A percentile compares a stretch with the other conserved stretches of the same genome.
Evolutionary conservation across 2,113 vertebrate genomes (phyloP).

Genomic region (Elephas maximus): DNA sequence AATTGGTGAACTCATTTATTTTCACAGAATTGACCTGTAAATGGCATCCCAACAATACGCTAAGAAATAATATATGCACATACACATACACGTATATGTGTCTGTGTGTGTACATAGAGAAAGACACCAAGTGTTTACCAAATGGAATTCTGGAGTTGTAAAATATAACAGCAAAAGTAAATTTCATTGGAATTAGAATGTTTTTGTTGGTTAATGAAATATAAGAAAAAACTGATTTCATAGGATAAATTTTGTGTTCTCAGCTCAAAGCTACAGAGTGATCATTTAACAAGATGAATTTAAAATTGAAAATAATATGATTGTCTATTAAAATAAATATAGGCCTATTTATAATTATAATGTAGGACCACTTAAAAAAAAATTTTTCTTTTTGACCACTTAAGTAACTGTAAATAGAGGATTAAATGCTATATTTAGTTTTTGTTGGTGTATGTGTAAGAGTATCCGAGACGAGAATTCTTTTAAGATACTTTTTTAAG

Average conservation of each 20-base stretch:
- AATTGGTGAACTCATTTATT: constrained; percentile 46
- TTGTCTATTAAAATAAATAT: constrained; percentile 52
- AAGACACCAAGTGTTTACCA: constrained; percentile 11
- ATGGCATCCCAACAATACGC: background rate
- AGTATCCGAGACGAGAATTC: background rate
- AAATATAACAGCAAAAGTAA: constrained; percentile 38
- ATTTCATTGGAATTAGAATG: constrained; percentile 27
- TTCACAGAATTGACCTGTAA: constrained; percentile 14
- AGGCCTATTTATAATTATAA: background rate
- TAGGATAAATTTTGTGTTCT: constrained; percentile 41
- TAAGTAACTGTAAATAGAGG: constrained; percentile 5
- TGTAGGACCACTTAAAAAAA: background rate
- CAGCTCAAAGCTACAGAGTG: background rate
- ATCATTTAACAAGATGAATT: constrained; percentile 64
- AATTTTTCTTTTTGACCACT: background rate
- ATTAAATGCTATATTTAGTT: constrained; percentile 5
- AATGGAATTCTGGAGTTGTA: background rate
- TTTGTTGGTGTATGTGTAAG: background rate
- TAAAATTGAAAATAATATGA: constrained; percentile 57
- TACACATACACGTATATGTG: background rate
- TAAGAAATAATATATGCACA: background rate
- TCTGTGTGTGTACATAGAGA: background rate
- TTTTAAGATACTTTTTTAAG: background rate
- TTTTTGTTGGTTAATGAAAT: constrained; percentile 47
- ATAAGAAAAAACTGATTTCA: constrained; percentile 43